Evolutionary conservation across 2,113 vertebrate genomes (phyloP).

Genomic region (Prionailurus bengalensis): DNA sequence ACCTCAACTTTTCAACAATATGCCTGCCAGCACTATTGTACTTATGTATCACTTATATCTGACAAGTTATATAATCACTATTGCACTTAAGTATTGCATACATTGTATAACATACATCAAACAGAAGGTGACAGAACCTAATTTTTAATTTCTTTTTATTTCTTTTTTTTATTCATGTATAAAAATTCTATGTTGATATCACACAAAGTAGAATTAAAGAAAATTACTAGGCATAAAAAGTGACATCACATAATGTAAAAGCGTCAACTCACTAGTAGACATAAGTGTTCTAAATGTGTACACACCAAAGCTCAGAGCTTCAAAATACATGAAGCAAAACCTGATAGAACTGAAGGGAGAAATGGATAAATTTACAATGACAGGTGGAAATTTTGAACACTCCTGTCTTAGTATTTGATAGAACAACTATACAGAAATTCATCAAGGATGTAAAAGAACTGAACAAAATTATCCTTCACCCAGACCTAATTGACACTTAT

Average conservation of each 20-base stretch:
- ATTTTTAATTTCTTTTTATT: neutral
- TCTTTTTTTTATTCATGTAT: neutral
- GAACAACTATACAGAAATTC: conserved; percentile 30
- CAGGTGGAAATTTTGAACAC: conserved; percentile 19
- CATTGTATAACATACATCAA: neutral
- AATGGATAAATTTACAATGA: conserved; percentile 1
- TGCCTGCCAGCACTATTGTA: neutral
- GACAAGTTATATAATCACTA: neutral
- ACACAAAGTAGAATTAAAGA: neutral
- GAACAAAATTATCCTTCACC: conserved; percentile 6
- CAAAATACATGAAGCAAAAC: conserved; percentile 47
- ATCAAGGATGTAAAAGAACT: conserved; percentile 24
- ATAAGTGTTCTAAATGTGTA: conserved; percentile 19
- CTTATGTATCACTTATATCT: neutral
- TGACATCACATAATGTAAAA: conserved; percentile 15
- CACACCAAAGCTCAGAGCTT: neutral
- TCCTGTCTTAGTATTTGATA: neutral
- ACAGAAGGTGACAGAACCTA: neutral
- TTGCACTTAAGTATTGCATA: neutral
- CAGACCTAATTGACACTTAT: neutral
- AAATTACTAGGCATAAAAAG: conserved; percentile 23
- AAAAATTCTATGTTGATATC: neutral
- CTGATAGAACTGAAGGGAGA: neutral
- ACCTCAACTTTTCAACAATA: conserved; percentile 42
- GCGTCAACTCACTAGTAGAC: neutral